A percentile compares a stretch with the other conserved stretches of the same genome.
phyloP scores from a whole-genome alignment of 2,797 vertebrate genomes.

The Hyperoplus lanceolatus region DNA sequence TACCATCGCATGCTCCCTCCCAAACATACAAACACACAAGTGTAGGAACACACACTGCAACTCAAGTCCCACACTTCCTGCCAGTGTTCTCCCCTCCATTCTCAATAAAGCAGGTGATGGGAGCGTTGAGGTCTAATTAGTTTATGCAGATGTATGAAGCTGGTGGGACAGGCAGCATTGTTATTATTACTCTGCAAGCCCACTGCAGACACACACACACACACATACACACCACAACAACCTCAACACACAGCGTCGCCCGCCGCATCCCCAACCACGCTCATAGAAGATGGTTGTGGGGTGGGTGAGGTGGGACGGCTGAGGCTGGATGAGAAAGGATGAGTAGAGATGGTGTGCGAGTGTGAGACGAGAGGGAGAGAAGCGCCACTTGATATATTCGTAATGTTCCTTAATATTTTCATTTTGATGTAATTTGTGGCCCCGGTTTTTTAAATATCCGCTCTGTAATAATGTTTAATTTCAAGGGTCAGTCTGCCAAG shows the following conservation, averaged over 20 bases:
- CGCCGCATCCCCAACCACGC: constrained; percentile 85
- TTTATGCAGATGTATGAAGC: constrained; percentile 93
- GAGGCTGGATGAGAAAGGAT: constrained; percentile 72
- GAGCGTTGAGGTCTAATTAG: constrained; percentile 90
- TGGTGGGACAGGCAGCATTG: constrained; percentile 91
- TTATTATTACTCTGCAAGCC: constrained; percentile 92
- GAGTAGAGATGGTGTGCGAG: constrained; percentile 66
- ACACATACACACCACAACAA: constrained; percentile 63
- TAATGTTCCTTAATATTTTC: constrained; percentile 99
- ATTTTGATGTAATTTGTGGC: constrained; percentile 99
- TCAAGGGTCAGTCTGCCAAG: constrained; percentile 99
- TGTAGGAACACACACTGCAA: constrained; percentile 56
- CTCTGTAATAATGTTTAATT: constrained; percentile 99
- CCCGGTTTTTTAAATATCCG: constrained; percentile 99
- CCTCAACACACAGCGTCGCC: constrained; percentile 81
- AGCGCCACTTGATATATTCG: constrained; percentile 96
- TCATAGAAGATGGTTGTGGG: constrained; percentile 83
- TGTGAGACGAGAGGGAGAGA: constrained; percentile 80
- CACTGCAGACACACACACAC: constrained; percentile 61
- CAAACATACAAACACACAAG: constrained; percentile 65
- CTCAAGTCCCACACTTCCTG: constrained; percentile 68
- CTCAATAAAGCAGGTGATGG: constrained; percentile 90
- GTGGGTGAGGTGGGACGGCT: constrained; percentile 51
- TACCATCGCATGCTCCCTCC: constrained; percentile 55
- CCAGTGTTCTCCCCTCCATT: constrained; percentile 75